Evolutionary conservation across 2,113 vertebrate species (phyloP).

Genomic region (Ia io): DNA sequence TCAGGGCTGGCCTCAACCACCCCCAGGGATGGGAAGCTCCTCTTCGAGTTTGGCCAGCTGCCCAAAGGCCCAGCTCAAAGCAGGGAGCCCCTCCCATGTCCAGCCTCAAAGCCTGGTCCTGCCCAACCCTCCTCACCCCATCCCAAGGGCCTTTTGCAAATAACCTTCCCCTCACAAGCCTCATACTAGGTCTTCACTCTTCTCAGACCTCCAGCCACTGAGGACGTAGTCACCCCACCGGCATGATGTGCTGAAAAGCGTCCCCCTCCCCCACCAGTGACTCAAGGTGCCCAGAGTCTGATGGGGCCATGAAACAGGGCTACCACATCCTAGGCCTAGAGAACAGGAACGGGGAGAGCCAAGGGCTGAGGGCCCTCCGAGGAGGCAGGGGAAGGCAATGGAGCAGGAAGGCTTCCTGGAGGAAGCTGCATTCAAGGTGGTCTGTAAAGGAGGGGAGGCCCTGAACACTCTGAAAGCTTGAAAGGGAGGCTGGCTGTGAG

Average conservation of each 20-base stretch:
- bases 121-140: background rate
- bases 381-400: background rate
- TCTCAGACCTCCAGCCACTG: background rate
- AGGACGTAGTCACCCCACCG: background rate
- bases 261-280: background rate
- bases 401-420: background rate
- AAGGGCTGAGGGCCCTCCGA: background rate
- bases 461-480: background rate
- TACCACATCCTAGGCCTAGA: background rate
- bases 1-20: background rate
- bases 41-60: background rate
- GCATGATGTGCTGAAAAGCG: background rate
- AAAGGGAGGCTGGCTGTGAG: background rate
- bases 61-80: background rate
- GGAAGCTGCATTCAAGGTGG: background rate
- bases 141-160: background rate
- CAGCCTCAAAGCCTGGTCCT: background rate
- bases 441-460: background rate
- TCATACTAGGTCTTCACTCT: background rate
- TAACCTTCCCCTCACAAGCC: background rate
- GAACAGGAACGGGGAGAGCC: background rate
- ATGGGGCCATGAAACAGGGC: background rate
- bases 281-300: background rate
- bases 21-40: background rate
- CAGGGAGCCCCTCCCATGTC: background rate